Conservation (phyloP, 2,113 vertebrate genomes). For the Lepidothrix coronata region DNA sequence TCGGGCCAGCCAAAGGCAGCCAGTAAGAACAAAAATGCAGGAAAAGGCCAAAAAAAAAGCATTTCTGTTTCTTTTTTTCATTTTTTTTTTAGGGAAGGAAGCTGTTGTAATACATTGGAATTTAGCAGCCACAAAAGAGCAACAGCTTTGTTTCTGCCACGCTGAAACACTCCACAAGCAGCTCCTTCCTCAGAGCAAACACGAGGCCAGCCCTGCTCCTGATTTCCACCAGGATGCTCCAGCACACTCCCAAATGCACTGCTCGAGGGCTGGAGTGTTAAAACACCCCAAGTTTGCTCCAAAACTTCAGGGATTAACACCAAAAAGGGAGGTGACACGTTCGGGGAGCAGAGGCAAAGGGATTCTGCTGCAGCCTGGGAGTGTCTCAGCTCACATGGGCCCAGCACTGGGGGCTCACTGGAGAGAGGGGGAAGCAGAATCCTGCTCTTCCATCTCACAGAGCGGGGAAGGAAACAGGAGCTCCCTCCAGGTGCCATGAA, state of each 20-base stretch:
- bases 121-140: constrained; percentile 8
- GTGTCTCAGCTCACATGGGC: not conserved
- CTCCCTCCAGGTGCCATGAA: not conserved
- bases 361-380: not conserved
- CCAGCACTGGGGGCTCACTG: not conserved
- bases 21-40: not conserved
- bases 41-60: not conserved
- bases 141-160: not conserved
- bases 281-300: not conserved
- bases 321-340: rapidly evolving
- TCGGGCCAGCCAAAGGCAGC: not conserved
- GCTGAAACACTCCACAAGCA: not conserved
- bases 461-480: not conserved
- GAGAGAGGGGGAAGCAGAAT: not conserved
- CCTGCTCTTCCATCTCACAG: not conserved
- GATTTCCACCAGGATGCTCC: not conserved
- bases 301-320: not conserved
- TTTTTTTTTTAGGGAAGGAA: not conserved
- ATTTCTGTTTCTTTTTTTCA: not conserved
- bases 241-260: rapidly evolving
- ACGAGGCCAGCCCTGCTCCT: not conserved
- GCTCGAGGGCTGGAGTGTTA: rapidly evolving
- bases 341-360: not conserved
- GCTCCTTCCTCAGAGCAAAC: not conserved
- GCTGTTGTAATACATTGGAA: not conserved